Conservation (phyloP, 2,888 invertebrate species). For the Pterostichus niger region DNA sequence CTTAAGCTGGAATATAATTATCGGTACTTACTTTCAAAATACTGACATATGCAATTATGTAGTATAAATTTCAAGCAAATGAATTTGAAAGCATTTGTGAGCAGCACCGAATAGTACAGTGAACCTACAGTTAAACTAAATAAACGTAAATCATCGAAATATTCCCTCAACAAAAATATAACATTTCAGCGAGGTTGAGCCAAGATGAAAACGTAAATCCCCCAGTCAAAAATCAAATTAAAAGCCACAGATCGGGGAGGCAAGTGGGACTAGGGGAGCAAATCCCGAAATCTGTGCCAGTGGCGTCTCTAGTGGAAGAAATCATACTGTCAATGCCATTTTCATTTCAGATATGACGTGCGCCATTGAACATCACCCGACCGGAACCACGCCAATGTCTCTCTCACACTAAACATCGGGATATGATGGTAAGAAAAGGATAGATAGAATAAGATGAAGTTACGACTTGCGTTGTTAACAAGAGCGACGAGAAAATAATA, state of each 20-base stretch:
- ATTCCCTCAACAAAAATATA: no score
- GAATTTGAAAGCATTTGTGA: no score
- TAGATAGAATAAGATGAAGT: not conserved
- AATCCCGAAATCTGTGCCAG: constrained; percentile 31
- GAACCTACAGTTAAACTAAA: no score
- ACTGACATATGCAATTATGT: no score
- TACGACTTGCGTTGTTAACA: constrained; percentile 2
- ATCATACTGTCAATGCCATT: constrained; percentile 58
- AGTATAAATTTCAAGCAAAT: no score
- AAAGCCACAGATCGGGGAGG: not conserved
- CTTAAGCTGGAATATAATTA: no score
- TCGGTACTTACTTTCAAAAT: no score
- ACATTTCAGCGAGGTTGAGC: no score
- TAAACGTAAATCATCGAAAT: no score
- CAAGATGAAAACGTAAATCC: constrained; percentile 28
- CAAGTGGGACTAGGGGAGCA: not conserved
- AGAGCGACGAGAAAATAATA: not conserved
- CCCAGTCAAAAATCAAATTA: constrained; percentile 44
- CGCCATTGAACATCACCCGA: constrained; percentile 55
- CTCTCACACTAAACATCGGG: not conserved
- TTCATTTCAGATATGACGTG: constrained; percentile 59
- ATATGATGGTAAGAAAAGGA: no score
- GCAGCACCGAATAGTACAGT: no score
- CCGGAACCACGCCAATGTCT: not conserved
- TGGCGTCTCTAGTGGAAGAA: constrained; percentile 15